These are phyloP conservation scores for Pteropus rufus DNA, from an alignment of 2,797 vertebrate genomes.

Conservation along the genomic window DNA sequence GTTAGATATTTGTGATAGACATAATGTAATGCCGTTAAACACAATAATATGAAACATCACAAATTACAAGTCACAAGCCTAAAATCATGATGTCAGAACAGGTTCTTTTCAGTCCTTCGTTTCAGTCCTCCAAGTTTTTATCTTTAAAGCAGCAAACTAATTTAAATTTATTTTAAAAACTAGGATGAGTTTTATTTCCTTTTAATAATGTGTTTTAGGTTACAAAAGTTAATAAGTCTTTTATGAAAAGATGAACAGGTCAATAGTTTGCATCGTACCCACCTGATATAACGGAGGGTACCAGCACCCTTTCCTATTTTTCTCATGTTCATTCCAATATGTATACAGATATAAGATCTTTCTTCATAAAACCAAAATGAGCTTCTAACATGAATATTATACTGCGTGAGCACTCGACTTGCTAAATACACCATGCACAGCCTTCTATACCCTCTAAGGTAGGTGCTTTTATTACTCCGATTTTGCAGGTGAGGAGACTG, in stretches of 20 bases:
- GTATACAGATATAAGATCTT: not conserved
- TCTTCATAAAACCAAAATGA: not conserved
- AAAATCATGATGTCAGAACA: not conserved
- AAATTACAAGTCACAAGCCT: not conserved
- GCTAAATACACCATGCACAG: not conserved
- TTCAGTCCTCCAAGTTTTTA: not conserved
- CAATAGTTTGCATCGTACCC: not conserved
- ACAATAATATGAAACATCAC: not conserved
- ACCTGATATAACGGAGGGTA: too few relatives aligned
- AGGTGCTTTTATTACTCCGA: not conserved
- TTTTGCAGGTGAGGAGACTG: not conserved
- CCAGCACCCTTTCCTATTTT: not conserved
- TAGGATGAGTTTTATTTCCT: not conserved
- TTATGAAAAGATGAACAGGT: not conserved
- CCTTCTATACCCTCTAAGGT: not conserved
- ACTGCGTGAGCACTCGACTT: not conserved
- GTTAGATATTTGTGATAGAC: not conserved
- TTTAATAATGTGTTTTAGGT: not conserved
- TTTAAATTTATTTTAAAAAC: not conserved
- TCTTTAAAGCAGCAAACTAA: not conserved
- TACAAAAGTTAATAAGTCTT: not conserved
- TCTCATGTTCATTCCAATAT: not conserved
- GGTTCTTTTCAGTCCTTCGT: not conserved
- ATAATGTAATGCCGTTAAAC: not conserved
- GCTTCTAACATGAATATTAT: not conserved